phyloP scores from a whole-genome alignment of 2,888 invertebrate genomes.

The Helleia helle region DNA sequence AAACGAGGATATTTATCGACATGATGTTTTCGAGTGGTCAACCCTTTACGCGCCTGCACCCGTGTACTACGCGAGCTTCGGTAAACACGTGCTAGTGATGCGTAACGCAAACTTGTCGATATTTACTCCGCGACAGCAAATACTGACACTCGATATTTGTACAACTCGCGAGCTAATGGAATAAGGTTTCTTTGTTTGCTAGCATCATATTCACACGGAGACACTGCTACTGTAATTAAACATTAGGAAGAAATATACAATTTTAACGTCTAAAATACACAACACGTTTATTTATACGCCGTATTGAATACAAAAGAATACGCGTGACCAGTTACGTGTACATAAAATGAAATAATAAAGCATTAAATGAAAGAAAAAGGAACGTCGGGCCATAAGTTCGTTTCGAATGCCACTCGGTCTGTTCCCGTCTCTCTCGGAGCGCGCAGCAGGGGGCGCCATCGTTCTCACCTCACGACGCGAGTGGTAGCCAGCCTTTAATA shows the following conservation, averaged over 20 bases:
- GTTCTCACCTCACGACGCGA: slow-evolving; percentile 73
- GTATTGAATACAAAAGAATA: background rate
- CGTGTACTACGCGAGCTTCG: slow-evolving; percentile 43
- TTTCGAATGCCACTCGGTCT: slow-evolving; percentile 67
- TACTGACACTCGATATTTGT: slow-evolving; percentile 64
- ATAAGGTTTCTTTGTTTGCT: slow-evolving; percentile 46
- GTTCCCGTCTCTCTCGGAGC: slow-evolving; percentile 62
- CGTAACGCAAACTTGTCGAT: slow-evolving; percentile 72
- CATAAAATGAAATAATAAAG: slow-evolving; percentile 47
- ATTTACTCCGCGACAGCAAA: slow-evolving; percentile 62
- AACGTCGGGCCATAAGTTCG: slow-evolving; percentile 65
- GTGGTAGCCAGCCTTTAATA: slow-evolving; percentile 73
- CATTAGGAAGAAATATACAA: background rate
- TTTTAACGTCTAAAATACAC: slow-evolving; percentile 5
- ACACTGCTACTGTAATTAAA: slow-evolving; percentile 54
- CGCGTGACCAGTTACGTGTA: slow-evolving; percentile 42
- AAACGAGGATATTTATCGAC: slow-evolving; percentile 63
- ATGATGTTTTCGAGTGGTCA: slow-evolving; percentile 56
- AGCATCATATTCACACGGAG: slow-evolving; percentile 48
- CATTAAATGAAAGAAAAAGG: slow-evolving; percentile 40
- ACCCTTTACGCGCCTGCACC: slow-evolving; percentile 61
- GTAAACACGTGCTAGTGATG: slow-evolving; percentile 69
- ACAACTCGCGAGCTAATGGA: slow-evolving; percentile 62
- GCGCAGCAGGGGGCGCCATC: slow-evolving; percentile 69
- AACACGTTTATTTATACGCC: background rate